These are phyloP conservation scores for Vesta saturnalis DNA, from an alignment of 2,888 invertebrate species.

Conservation along the genomic window DNA sequence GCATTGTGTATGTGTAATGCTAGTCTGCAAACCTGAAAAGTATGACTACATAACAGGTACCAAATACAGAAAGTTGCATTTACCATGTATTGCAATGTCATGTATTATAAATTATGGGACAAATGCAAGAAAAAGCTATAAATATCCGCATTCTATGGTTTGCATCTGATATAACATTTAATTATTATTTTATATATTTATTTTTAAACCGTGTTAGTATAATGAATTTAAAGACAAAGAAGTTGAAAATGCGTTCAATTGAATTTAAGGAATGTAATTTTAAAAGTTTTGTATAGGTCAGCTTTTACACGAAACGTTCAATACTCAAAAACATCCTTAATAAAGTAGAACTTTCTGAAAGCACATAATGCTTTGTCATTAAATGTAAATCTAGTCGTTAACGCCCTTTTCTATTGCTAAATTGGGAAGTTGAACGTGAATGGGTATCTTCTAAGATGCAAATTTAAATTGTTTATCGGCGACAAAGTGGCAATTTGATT, in stretches of 20 bases:
- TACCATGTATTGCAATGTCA: constrained; percentile 24
- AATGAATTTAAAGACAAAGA: background rate
- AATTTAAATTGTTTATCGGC: background rate
- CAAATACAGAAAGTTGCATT: constrained; percentile 30
- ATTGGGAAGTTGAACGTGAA: background rate
- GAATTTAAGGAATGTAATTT: constrained; percentile 17
- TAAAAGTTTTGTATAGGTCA: constrained; percentile 9
- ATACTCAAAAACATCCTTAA: constrained; percentile 17
- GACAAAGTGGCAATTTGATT: no score
- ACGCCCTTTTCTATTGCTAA: constrained; percentile 10
- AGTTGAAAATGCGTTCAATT: background rate
- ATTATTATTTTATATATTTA: background rate
- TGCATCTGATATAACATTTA: background rate
- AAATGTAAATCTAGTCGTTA: constrained; percentile 22
- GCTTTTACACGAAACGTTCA: constrained; percentile 11
- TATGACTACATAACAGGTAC: constrained; percentile 5
- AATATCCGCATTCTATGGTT: constrained; percentile 6
- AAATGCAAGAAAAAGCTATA: constrained; percentile 10
- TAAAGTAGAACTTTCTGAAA: constrained; percentile 16
- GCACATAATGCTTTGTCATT: constrained; percentile 21
- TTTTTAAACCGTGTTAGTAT: background rate
- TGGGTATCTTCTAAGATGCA: background rate
- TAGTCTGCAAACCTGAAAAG: constrained; percentile 6
- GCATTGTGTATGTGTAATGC: background rate
- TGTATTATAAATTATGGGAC: constrained; percentile 19